Evolutionary conservation across 2,888 invertebrate species (phyloP), one percentile per base, ranked within the genome.

Genomic region (Orchestes rusci): DNA sequence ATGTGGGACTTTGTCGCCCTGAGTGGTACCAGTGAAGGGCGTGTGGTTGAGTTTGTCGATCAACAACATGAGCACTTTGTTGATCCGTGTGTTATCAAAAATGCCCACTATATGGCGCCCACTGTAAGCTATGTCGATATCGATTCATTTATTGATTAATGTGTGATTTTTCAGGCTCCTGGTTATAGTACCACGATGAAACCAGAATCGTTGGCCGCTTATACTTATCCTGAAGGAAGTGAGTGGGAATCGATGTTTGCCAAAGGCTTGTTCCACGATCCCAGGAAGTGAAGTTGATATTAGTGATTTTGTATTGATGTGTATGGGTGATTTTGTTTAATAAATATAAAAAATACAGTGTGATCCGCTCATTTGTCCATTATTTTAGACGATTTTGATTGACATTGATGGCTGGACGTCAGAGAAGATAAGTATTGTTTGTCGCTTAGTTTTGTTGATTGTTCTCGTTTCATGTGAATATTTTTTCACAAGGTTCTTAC

Each of bases 41-140:
- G 89, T 32, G 74, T 87, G 59, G 77, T 89, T 19, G 93, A 94
- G 67, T 92, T 82, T 65, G 84, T 90, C 7, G 90, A 91, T 65
- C 91, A 93, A 60, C 84, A 92, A 53, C 90, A 91, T 61, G 88
- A 92, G 56, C 89, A 93, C 64, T 93, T 93, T 66, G 72, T 76
- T 20, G 70, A 82, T 59, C 91, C 91, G 0, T 77, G 82, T 10
- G 59, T 75, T 2, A 76, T 91, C 2, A 66, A 75, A 44, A 75
- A 82, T 54, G 89, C 84, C 1, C 73, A 71, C 59, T 93, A 92
- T 59, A 69, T 80, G 56, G 77, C 82, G 2, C 90, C 91, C n/a
- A 73, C 70, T 70, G 86, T 84, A 70, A 64, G 65, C 51, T 10
- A 10, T 16, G 4, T 18, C 39, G 32, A 12, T 18, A 33, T 13